phyloP scores from a whole-genome alignment of 2,888 invertebrate genomes.

The Thecocarcelia acutangulata region DNA sequence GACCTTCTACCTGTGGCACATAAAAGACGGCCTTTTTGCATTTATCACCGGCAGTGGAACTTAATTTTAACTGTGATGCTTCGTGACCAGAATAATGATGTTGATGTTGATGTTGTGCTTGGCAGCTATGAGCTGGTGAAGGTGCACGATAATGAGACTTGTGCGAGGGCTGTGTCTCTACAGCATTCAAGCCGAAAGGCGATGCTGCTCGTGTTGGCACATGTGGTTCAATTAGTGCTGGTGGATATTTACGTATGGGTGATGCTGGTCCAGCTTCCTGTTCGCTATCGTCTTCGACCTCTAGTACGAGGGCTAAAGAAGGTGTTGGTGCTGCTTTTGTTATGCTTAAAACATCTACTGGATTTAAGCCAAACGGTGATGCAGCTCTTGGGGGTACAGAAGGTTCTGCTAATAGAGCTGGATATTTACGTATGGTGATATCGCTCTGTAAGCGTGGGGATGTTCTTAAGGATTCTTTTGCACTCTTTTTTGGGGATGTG shows the following conservation, averaged over 20 bases:
- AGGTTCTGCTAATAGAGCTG: conserved; percentile 74
- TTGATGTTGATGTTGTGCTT: background rate
- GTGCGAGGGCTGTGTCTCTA: conserved; percentile 49
- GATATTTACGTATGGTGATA: conserved; percentile 71
- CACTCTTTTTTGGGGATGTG: conserved; percentile 16
- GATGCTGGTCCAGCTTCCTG: conserved; percentile 40
- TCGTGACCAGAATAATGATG: conserved; percentile 20
- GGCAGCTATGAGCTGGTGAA: conserved; percentile 38
- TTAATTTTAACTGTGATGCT: conserved; percentile 9
- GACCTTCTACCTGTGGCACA: conserved; percentile 77
- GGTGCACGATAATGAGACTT: conserved; percentile 38
- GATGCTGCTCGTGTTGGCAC: conserved; percentile 73
- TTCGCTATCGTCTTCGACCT: conserved; percentile 7
- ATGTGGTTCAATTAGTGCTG: conserved; percentile 74
- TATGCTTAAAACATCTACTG: conserved; percentile 56
- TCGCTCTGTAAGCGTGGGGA: conserved; percentile 3
- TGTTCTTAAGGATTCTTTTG: background rate
- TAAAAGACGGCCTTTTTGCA: conserved; percentile 63
- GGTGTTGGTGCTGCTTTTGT: conserved; percentile 29
- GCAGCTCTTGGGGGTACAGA: conserved; percentile 69
- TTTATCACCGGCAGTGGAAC: conserved; percentile 46
- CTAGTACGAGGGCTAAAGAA: background rate
- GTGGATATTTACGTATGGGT: conserved; percentile 73
- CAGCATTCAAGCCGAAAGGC: conserved; percentile 76
- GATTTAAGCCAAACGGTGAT: conserved; percentile 56